Conservation (phyloP, 23 tunicate genomes). For the Halocynthia aurantium region DNA sequence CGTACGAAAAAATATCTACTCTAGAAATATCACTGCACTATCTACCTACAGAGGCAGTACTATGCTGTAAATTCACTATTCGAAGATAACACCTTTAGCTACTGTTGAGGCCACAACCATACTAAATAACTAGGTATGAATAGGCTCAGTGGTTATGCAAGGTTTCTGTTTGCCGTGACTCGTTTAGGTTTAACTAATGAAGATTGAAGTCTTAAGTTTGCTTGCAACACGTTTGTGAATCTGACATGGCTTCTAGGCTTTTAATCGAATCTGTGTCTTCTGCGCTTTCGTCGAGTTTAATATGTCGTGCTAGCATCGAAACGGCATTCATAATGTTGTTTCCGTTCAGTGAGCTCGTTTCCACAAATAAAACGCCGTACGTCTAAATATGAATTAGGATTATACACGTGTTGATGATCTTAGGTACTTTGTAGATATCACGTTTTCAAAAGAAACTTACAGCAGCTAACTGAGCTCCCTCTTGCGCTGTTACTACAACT, state of each 20-base stretch:
- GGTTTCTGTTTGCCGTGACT: not conserved
- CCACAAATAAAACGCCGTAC: conserved; percentile 83
- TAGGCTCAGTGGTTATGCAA: not conserved
- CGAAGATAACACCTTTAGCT: too few relatives aligned
- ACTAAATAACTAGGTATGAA: not conserved
- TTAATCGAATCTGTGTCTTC: conserved; percentile 36
- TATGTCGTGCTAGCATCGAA: conserved; percentile 55
- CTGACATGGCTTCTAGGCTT: conserved; percentile 5
- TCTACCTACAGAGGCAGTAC: too few relatives aligned
- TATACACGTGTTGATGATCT: too few relatives aligned
- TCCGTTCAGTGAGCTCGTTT: conserved; percentile 68
- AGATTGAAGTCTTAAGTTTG: conserved; percentile 3
- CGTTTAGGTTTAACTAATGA: not conserved
- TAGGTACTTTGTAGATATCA: too few relatives aligned
- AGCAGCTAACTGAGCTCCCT: conserved; percentile 89
- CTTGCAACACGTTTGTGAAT: conserved; percentile 13
- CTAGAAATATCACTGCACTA: too few relatives aligned
- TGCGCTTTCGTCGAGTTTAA: conserved; percentile 1
- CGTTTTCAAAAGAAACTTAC: conserved; percentile 17
- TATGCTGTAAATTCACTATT: too few relatives aligned
- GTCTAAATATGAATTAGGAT: conserved; percentile 23
- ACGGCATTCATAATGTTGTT: conserved; percentile 41
- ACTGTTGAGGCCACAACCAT: too few relatives aligned
- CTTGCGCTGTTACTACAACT: conserved; percentile 36
- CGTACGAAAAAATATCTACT: too few relatives aligned